Conservation (phyloP, 2,797 vertebrate species). For the Hippoglossus hippoglossus region DNA sequence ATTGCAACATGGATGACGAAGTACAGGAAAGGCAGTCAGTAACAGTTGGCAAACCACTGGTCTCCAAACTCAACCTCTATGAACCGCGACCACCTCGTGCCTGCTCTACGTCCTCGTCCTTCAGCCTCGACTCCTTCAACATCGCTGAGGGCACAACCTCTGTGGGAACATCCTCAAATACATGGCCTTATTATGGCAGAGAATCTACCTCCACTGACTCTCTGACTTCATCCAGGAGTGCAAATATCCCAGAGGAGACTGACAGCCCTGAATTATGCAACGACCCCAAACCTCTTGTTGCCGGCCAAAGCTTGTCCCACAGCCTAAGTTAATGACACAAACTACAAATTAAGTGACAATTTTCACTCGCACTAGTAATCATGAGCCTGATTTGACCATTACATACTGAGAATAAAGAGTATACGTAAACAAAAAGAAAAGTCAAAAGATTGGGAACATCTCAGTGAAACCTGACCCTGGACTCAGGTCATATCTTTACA, state of each 20-base stretch:
- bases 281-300: conserved; percentile 49
- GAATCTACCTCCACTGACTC: neutral
- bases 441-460: neutral
- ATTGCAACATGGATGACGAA: conserved; percentile 86
- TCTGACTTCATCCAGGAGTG: conserved; percentile 33
- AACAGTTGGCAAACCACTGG: conserved; percentile 88
- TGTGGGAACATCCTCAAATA: conserved; percentile 45
- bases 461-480: neutral
- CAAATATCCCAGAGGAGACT: conserved; percentile 84
- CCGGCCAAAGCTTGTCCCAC: conserved; percentile 72
- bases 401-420: too few relatives aligned
- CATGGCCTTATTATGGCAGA: conserved; percentile 47
- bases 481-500: neutral
- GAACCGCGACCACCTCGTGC: conserved; percentile 50
- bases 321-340: conserved; percentile 55
- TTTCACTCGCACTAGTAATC: conserved; percentile 68
- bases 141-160: conserved; percentile 45
- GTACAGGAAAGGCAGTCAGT: conserved; percentile 82
- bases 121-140: conserved; percentile 60
- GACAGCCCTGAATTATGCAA: conserved; percentile 65
- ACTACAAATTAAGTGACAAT: conserved; percentile 74
- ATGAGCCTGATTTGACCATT: neutral
- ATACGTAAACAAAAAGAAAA: neutral
- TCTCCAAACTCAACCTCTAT: conserved; percentile 90
- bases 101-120: conserved; percentile 47